phyloP scores from a whole-genome alignment of 2,888 invertebrate genomes.

The Eumacrocentrus americanus region DNA sequence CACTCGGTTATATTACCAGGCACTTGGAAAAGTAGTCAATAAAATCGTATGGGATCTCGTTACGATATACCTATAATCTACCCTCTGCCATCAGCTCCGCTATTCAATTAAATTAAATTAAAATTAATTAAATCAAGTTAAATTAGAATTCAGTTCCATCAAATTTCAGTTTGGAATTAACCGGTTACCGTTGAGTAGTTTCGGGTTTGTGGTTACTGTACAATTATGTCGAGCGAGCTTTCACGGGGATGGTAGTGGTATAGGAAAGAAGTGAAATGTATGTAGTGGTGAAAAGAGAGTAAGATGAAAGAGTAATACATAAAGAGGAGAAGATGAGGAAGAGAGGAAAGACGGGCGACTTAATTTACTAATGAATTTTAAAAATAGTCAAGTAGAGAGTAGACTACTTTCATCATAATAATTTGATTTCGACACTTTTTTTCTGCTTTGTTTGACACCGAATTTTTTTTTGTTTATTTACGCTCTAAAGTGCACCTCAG shows the following conservation, averaged over 20 bases:
- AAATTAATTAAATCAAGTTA: conserved; percentile 39
- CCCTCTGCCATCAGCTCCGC: no score
- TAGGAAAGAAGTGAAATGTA: background rate
- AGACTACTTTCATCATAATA: no score
- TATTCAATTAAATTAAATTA: conserved; percentile 33
- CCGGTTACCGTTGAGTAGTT: conserved; percentile 16
- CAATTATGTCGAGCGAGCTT: background rate
- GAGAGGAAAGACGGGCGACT: no score
- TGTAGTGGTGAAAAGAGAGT: background rate
- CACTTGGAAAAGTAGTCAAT: no score
- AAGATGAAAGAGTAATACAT: background rate
- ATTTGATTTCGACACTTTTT: background rate
- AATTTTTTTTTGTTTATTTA: no score
- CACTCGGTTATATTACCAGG: no score
- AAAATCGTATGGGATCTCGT: background rate
- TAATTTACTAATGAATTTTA: no score
- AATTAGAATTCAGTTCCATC: conserved; percentile 37
- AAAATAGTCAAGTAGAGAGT: no score
- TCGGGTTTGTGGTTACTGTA: background rate
- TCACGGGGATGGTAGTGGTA: no score
- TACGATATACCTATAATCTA: no score
- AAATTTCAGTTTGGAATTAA: conserved; percentile 37
- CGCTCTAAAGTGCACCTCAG: no score
- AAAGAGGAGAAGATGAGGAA: background rate
- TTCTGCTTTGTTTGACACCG: no score